Conservation (phyloP, 2,888 invertebrate species). For the Melieria picta region DNA sequence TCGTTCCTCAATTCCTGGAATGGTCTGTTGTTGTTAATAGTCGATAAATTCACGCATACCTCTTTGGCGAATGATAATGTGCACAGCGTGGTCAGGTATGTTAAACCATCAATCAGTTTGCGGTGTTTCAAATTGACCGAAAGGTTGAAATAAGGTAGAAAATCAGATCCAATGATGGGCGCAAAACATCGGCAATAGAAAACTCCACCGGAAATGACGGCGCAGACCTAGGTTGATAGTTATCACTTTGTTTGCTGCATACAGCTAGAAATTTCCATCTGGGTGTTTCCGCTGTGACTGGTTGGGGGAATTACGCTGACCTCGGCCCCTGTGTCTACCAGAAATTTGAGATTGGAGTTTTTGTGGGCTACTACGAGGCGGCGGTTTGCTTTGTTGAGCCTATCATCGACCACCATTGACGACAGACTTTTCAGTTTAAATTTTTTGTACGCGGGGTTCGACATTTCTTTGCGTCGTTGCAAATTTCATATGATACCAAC, state of each 20-base stretch:
- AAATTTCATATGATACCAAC: constrained; percentile 13
- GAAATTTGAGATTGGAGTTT: not conserved
- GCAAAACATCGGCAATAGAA: not conserved
- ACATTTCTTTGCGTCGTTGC: constrained; percentile 12
- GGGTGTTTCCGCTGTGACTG: not conserved
- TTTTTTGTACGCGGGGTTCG: not conserved
- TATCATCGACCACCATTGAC: not conserved
- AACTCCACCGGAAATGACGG: not conserved
- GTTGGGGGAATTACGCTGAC: constrained; percentile 1
- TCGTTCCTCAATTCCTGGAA: constrained; percentile 33
- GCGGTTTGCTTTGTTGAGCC: not conserved
- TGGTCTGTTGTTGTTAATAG: constrained; percentile 23
- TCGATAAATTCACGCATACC: constrained; percentile 4
- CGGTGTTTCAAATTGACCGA: constrained; percentile 22
- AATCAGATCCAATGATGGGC: not conserved
- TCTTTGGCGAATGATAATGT: not conserved
- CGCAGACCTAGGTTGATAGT: constrained; percentile 1
- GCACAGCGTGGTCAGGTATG: constrained; percentile 8
- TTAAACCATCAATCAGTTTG: constrained; percentile 26
- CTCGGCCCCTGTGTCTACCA: constrained; percentile 7
- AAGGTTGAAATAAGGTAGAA: constrained; percentile 13
- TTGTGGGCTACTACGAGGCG: not conserved
- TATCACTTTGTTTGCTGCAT: not conserved
- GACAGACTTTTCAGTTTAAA: constrained; percentile 10
- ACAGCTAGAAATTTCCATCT: constrained; percentile 1